Conservation (phyloP, 1,140 invertebrate genomes). For the Drosophila eugracilis region DNA sequence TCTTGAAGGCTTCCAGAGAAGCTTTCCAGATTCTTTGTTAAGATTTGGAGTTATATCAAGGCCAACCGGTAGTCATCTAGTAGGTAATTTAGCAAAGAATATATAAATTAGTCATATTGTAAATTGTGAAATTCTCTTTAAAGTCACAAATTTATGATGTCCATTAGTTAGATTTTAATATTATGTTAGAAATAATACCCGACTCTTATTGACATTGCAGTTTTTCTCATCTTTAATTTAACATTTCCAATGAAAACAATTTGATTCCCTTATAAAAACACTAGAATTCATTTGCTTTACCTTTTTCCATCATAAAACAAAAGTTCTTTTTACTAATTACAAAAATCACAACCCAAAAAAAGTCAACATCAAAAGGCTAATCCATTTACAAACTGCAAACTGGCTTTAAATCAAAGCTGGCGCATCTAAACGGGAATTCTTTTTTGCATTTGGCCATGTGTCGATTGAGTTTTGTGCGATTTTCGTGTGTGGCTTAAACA, state of each 20-base stretch:
- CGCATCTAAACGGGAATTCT: conserved; percentile 61
- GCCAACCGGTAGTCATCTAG: neutral
- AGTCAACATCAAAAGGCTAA: conserved; percentile 6
- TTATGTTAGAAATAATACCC: neutral
- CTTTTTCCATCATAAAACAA: no score
- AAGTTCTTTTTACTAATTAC: conserved; percentile 20
- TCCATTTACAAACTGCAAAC: conserved; percentile 50
- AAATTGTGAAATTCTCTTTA: neutral
- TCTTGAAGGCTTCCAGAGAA: conserved; percentile 27
- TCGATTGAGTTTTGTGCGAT: conserved; percentile 16
- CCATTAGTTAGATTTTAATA: neutral
- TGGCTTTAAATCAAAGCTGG: conserved; percentile 61
- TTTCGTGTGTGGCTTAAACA: conserved; percentile 65
- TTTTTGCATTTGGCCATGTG: conserved; percentile 28
- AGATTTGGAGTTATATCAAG: conserved; percentile 1
- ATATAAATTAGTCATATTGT: neutral
- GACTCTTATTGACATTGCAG: neutral
- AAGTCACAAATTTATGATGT: neutral
- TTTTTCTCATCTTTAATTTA: neutral
- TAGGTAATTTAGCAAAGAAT: neutral
- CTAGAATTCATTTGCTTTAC: no score
- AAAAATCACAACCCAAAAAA: conserved; percentile 6
- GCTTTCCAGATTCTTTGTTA: neutral
- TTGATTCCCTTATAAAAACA: neutral
- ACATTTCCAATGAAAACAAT: neutral